A percentile compares a stretch with the other conserved stretches of the same genome.
Evolutionary conservation across 1,140 invertebrate genomes (phyloP).

Genomic region (Hylaeus volcanicus): DNA sequence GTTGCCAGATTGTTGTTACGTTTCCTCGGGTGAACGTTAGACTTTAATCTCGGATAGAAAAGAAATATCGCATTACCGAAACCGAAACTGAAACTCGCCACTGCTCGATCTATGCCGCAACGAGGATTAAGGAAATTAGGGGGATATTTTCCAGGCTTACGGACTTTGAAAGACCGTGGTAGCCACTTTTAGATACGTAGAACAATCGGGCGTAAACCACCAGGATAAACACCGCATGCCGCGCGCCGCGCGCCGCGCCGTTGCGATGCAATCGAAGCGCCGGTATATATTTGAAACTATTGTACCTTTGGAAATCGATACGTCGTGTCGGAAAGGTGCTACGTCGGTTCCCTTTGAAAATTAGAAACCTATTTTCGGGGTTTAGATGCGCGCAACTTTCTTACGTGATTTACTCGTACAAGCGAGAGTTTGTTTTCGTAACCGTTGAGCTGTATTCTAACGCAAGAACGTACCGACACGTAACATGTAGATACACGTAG

Average conservation of each 20-base stretch:
- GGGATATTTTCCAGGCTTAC: conserved; percentile 19
- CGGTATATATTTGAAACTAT: conserved; percentile 1
- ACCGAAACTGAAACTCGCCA: conserved; percentile 27
- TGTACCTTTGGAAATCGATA: conserved; percentile 56
- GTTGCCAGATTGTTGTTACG: background rate
- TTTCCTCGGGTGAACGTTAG: background rate
- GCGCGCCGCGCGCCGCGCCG: too few species aligned
- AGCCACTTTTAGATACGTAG: conserved; percentile 18
- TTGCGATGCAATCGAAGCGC: conserved; percentile 12
- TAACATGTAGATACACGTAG: too few species aligned
- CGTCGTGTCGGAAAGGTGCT: conserved; percentile 25
- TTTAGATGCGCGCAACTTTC: conserved; percentile 7
- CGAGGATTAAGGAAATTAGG: conserved; percentile 47
- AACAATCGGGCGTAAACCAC: conserved; percentile 53
- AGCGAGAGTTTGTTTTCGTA: too few species aligned
- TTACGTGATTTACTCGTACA: background rate
- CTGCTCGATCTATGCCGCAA: conserved; percentile 14
- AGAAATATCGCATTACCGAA: conserved; percentile 50
- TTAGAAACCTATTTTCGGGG: conserved; percentile 55
- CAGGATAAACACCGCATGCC: conserved; percentile 45
- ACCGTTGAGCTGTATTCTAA: too few species aligned
- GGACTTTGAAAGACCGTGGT: conserved; percentile 30
- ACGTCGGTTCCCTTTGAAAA: conserved; percentile 58
- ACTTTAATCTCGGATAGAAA: conserved; percentile 1
- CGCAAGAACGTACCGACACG: too few species aligned